phyloP scores from a whole-genome alignment of 2,113 vertebrate genomes.

The Gopherus evgoodei region DNA sequence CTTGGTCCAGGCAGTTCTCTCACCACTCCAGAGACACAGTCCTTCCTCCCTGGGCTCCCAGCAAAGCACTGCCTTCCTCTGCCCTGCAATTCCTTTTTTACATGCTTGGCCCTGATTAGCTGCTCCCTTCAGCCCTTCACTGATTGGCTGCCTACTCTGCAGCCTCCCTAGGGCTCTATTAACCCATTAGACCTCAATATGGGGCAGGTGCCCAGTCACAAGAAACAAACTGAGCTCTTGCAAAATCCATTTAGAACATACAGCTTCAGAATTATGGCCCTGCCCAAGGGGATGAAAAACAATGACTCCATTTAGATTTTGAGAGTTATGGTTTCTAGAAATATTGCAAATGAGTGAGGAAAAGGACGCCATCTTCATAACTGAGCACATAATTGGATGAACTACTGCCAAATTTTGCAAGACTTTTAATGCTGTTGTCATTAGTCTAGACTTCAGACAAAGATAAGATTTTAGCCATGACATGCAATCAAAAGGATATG shows the following conservation, averaged over 20 bases:
- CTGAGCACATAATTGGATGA: slow-evolving; percentile 68
- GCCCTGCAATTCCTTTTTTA: too few relatives aligned
- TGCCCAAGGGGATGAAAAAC: slow-evolving; percentile 44
- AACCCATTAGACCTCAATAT: too few relatives aligned
- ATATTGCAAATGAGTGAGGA: neutral
- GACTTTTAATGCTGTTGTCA: slow-evolving; percentile 29
- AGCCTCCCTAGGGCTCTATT: too few relatives aligned
- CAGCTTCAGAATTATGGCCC: slow-evolving; percentile 58
- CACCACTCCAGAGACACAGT: too few relatives aligned
- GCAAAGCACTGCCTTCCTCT: too few relatives aligned
- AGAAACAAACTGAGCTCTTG: slow-evolving; percentile 58
- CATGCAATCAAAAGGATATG: slow-evolving; percentile 67
- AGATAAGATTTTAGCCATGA: slow-evolving; percentile 66
- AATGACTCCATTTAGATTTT: slow-evolving; percentile 56
- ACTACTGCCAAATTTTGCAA: slow-evolving; percentile 43
- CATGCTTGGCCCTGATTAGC: too few relatives aligned
- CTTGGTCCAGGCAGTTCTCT: too few relatives aligned
- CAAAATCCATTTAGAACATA: slow-evolving; percentile 34
- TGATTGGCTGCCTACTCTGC: too few relatives aligned
- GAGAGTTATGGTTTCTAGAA: slow-evolving; percentile 46
- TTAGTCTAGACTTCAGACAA: slow-evolving; percentile 63
- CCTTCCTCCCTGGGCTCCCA: too few relatives aligned
- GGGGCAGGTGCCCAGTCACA: too few relatives aligned
- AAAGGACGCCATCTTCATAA: slow-evolving; percentile 35
- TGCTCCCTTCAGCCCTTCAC: too few relatives aligned